Conservation (phyloP, 2,113 vertebrate species). For the Cephalopholis sonnerati region DNA sequence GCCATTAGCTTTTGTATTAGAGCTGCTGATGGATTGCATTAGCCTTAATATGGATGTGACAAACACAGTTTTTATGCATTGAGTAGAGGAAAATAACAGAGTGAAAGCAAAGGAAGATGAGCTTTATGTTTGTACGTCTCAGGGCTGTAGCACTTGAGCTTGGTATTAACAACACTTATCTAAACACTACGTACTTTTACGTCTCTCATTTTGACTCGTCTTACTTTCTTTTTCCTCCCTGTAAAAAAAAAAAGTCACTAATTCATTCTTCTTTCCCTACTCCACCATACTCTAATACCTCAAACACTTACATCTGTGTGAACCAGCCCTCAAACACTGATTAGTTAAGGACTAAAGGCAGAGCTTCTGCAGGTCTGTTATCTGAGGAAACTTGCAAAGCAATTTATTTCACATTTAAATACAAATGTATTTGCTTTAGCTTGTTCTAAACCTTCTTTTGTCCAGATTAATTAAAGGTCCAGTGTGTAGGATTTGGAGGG, state of each 20-base stretch:
- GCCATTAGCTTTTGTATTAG: slow-evolving; percentile 28
- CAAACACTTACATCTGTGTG: too few relatives aligned
- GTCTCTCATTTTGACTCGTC: not conserved
- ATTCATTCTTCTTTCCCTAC: not conserved
- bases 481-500: too few relatives aligned
- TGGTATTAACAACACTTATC: not conserved
- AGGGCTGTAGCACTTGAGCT: not conserved
- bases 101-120: not conserved
- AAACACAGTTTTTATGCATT: slow-evolving; percentile 25
- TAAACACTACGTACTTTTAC: slow-evolving; percentile 33
- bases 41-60: slow-evolving; percentile 13
- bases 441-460: not conserved
- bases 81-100: not conserved
- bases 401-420: not conserved
- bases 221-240: too few relatives aligned
- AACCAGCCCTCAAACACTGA: not conserved
- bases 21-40: slow-evolving; percentile 47
- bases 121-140: not conserved
- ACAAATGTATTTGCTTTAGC: not conserved
- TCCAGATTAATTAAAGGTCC: not conserved
- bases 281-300: too few relatives aligned
- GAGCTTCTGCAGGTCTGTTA: not conserved
- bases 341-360: not conserved
- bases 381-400: not conserved
- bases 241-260: not conserved